Conservation (phyloP, 2,888 invertebrate species). For the Choristoneura rosaceana region DNA sequence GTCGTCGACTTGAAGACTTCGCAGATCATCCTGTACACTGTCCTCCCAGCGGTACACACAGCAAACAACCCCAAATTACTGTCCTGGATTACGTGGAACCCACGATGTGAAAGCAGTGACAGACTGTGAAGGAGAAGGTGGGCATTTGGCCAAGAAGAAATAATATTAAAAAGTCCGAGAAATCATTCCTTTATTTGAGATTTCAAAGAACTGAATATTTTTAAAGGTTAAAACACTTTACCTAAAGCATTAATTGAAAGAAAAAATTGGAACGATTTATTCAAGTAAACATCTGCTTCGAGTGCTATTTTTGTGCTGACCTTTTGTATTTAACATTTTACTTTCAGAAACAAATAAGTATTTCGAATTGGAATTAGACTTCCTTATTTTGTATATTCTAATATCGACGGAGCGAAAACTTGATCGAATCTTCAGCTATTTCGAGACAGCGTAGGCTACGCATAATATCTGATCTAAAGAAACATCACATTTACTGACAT, state of each 20-base stretch:
- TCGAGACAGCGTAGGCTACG: neutral
- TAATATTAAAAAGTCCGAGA: too few species aligned
- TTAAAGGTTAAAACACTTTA: too few species aligned
- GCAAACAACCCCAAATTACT: too few species aligned
- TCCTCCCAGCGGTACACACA: too few species aligned
- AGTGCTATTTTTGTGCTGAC: neutral
- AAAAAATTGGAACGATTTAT: neutral
- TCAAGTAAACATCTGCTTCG: neutral
- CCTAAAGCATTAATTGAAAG: neutral
- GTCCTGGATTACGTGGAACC: too few species aligned
- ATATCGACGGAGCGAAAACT: neutral
- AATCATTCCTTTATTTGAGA: neutral
- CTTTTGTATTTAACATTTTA: neutral
- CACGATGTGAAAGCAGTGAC: too few species aligned
- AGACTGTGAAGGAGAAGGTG: too few species aligned
- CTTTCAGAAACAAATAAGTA: neutral
- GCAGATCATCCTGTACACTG: too few species aligned
- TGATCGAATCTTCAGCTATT: constrained; percentile 1
- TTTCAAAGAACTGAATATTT: neutral
- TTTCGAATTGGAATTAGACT: neutral
- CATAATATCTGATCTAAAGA: neutral
- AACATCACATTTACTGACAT: constrained; percentile 10
- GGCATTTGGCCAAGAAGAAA: too few species aligned
- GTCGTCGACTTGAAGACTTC: too few species aligned
- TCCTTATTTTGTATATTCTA: neutral